Evolutionary conservation across 2,888 invertebrate genomes (phyloP).

Genomic region (Drosophila kanekoi): DNA sequence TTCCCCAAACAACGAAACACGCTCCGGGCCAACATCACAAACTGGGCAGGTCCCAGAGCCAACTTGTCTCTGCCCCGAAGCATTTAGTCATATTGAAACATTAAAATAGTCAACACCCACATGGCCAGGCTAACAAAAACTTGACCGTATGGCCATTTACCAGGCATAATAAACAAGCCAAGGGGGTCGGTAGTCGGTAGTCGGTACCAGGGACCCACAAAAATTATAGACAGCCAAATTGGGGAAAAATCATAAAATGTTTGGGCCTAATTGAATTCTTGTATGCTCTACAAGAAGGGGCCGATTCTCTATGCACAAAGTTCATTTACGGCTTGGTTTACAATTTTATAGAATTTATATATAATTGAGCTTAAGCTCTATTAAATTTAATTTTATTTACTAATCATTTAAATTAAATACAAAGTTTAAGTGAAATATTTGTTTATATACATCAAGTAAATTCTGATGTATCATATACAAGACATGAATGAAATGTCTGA

Average conservation of each 20-base stretch:
- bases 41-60: constrained; percentile 55
- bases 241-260: constrained; percentile 26
- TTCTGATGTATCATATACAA: too few species aligned
- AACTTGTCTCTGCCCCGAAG: constrained; percentile 53
- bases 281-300: constrained; percentile 31
- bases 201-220: constrained; percentile 22
- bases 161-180: constrained; percentile 67
- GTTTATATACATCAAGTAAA: too few species aligned
- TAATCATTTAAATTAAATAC: too few species aligned
- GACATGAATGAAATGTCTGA: too few species aligned
- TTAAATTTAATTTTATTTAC: too few species aligned
- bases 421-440: too few species aligned
- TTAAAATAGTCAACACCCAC: constrained; percentile 82
- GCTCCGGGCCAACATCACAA: constrained; percentile 44
- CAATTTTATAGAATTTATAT: too few species aligned
- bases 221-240: constrained; percentile 43
- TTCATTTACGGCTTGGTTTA: not conserved
- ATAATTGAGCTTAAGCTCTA: too few species aligned
- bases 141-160: constrained; percentile 63
- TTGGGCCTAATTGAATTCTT: constrained; percentile 25
- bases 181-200: constrained; percentile 52
- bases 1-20: constrained; percentile 56
- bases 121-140: constrained; percentile 64
- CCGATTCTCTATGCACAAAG: not conserved
- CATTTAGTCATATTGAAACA: constrained; percentile 82